A percentile compares a stretch with the other conserved stretches of the same genome.
These are phyloP conservation scores for Champsocephalus esox DNA, from an alignment of 2,797 vertebrate species.

Conservation along the genomic window DNA sequence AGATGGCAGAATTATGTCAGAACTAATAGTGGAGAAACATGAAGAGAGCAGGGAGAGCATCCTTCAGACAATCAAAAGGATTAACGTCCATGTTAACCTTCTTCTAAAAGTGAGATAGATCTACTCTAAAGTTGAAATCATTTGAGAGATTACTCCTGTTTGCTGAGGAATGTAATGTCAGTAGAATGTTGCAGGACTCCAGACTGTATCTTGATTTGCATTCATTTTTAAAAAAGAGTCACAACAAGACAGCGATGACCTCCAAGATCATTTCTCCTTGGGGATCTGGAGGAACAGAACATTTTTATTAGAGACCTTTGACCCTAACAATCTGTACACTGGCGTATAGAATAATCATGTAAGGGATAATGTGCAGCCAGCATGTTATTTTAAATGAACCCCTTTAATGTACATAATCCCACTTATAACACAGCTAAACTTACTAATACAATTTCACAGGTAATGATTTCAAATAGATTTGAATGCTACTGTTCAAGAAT, in stretches of 20 bases:
- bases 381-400: too few relatives aligned
- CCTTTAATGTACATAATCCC: too few relatives aligned
- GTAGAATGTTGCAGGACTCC: neutral
- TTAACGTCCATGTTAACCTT: neutral
- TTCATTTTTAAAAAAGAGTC: constrained; percentile 31
- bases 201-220: constrained; percentile 9
- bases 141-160: neutral
- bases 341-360: neutral
- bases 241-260: constrained; percentile 12
- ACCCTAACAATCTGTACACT: neutral
- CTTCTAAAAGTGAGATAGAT: neutral
- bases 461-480: too few relatives aligned
- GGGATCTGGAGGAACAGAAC: neutral
- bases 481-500: too few relatives aligned
- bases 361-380: too few relatives aligned
- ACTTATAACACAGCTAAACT: too few relatives aligned
- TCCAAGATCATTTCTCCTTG: constrained; percentile 1
- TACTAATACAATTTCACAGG: too few relatives aligned
- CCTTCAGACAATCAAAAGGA: constrained; percentile 7
- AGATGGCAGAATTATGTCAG: constrained; percentile 41
- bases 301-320: constrained; percentile 1
- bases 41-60: constrained; percentile 17
- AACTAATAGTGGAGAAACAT: constrained; percentile 23
- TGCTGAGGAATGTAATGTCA: neutral
- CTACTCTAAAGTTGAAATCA: too few relatives aligned